Percentiles rank a stretch among this genome's conserved stretches.
Evolutionary conservation across 2,113 vertebrate species (phyloP).

Genomic region (Alosa alosa): DNA sequence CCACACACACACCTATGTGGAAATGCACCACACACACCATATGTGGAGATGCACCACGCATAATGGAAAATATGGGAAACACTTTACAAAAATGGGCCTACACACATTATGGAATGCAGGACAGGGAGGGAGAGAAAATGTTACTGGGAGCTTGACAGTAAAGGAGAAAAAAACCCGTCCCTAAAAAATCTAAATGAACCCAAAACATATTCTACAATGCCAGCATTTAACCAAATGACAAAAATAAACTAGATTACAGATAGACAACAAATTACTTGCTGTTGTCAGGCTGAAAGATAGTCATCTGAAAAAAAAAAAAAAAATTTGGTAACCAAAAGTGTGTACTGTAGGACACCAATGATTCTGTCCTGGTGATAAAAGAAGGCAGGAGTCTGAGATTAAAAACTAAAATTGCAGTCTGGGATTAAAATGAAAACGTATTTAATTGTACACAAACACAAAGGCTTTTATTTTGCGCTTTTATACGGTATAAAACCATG

Average conservation of each 20-base stretch:
- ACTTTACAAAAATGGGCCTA: background rate
- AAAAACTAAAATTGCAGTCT: background rate
- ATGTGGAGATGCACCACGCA: too few species aligned
- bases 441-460: background rate
- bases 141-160: background rate
- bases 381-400: background rate
- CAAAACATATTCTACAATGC: background rate
- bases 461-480: background rate
- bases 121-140: background rate
- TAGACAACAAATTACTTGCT: background rate
- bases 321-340: background rate
- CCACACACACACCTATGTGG: too few species aligned
- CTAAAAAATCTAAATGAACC: background rate
- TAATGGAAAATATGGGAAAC: too few species aligned
- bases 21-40: too few species aligned
- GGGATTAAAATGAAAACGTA: background rate
- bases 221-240: background rate
- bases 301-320: background rate
- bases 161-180: background rate
- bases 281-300: background rate
- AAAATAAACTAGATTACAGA: background rate
- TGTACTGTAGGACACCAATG: too few species aligned
- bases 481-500: background rate
- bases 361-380: background rate
- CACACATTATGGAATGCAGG: background rate